These are phyloP conservation scores for Epizoanthus stellaris DNA, from an alignment of 92 coral and sea anemone species.

Conservation along the genomic window DNA sequence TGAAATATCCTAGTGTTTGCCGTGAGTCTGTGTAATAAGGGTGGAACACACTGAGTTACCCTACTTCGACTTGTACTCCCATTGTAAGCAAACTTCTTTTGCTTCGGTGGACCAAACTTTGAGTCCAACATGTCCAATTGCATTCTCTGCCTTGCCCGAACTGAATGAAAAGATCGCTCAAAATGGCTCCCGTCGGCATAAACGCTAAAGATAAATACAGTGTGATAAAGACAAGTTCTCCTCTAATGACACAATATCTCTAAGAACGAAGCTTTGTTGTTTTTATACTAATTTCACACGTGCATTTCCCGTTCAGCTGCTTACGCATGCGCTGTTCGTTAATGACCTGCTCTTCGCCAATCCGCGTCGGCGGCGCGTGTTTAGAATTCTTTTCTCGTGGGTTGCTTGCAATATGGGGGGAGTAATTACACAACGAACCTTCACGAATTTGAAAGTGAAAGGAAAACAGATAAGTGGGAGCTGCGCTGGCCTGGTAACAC, in stretches of 20 bases:
- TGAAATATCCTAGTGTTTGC: conserved; percentile 94
- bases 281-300: conserved; percentile 99
- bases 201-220: conserved; percentile 93
- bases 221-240: conserved; percentile 89
- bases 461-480: conserved; percentile 7
- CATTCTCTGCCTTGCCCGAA: conserved; percentile 66
- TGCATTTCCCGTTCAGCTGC: conserved; percentile 96
- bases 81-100: conserved; percentile 77
- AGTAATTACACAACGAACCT: conserved; percentile 90
- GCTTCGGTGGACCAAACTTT: conserved; percentile 81
- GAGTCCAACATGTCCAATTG: conserved; percentile 92
- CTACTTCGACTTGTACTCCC: conserved; percentile 62
- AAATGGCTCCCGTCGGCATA: conserved; percentile 84
- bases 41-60: conserved; percentile 76
- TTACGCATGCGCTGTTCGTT: conserved; percentile 94
- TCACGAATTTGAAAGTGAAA: conserved; percentile 81
- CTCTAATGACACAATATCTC: conserved; percentile 99
- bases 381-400: conserved; percentile 96
- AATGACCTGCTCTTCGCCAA: conserved; percentile 81
- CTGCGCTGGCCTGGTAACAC: conserved; percentile 19
- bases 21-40: conserved; percentile 81
- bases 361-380: conserved; percentile 99
- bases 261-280: conserved; percentile 99
- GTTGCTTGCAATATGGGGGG: conserved; percentile 89
- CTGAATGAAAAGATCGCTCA: conserved; percentile 69